phyloP scores from a whole-genome alignment of 2,797 vertebrate genomes.

The Antennarius maculatus region DNA sequence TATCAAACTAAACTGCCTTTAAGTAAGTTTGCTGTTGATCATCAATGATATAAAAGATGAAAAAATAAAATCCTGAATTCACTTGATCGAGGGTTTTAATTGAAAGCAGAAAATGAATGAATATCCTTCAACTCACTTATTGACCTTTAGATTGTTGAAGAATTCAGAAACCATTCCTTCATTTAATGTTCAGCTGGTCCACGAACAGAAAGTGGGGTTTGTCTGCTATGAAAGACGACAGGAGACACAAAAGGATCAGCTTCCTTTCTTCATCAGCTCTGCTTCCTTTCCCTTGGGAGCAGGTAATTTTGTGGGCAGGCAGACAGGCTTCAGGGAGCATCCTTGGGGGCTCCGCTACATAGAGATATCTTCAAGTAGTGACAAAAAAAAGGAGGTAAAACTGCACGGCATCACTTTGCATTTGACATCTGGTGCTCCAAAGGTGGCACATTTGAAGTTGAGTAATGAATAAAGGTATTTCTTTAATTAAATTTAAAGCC shows the following conservation, averaged over 20 bases:
- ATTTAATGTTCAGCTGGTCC: slow-evolving; percentile 32
- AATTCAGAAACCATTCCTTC: slow-evolving; percentile 31
- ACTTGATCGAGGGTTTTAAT: slow-evolving; percentile 23
- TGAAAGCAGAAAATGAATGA: slow-evolving; percentile 43
- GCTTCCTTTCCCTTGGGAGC: slow-evolving; percentile 18
- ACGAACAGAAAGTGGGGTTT: slow-evolving; percentile 11
- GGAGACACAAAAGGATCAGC: slow-evolving; percentile 9
- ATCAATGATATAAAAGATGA: no score
- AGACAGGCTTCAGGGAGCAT: slow-evolving; percentile 9
- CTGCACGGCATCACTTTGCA: neutral
- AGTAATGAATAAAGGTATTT: slow-evolving; percentile 13
- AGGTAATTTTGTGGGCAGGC: slow-evolving; percentile 25
- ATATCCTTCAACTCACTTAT: slow-evolving; percentile 38
- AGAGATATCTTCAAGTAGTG: slow-evolving; percentile 9
- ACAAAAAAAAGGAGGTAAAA: slow-evolving; percentile 9
- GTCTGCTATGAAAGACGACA: neutral
- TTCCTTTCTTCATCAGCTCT: slow-evolving; percentile 18
- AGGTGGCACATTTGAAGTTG: neutral
- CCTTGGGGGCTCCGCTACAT: neutral
- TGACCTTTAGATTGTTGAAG: neutral
- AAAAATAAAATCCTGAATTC: neutral
- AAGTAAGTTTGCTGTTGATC: no score
- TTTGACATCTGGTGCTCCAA: neutral
- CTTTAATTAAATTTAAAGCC: slow-evolving; percentile 14
- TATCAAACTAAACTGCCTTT: no score